These are phyloP conservation scores for Leptosomus discolor DNA, from an alignment of 2,113 vertebrate genomes.

Conservation along the genomic window DNA sequence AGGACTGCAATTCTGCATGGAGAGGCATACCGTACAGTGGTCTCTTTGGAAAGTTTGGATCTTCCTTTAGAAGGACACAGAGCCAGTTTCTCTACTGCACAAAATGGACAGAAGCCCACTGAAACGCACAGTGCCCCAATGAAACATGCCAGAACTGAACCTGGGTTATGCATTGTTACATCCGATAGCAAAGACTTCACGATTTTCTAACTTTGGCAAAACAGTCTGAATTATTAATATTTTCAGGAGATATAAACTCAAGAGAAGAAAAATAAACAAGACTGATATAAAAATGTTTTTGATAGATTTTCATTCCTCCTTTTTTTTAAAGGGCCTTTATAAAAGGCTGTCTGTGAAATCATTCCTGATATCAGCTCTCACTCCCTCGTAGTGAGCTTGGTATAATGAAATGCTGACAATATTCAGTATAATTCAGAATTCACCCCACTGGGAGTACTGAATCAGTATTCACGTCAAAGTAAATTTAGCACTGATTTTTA, in stretches of 20 bases:
- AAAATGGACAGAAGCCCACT: neutral
- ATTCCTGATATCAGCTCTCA: neutral
- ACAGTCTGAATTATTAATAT: neutral
- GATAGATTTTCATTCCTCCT: neutral
- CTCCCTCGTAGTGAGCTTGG: neutral
- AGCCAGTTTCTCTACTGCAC: neutral
- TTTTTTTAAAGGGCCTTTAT: neutral
- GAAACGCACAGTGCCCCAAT: neutral
- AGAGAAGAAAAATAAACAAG: neutral
- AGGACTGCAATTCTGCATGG: neutral
- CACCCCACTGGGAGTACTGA: neutral
- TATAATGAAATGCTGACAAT: conserved; percentile 7
- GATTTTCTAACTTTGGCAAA: neutral
- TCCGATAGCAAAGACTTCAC: neutral
- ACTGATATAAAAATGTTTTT: neutral
- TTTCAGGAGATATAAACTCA: neutral
- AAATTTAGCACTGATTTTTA: conserved; percentile 60
- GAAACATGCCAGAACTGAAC: neutral
- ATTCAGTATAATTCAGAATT: conserved; percentile 29
- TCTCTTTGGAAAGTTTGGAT: neutral
- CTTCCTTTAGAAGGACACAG: neutral
- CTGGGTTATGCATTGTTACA: neutral
- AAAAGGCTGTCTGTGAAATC: neutral
- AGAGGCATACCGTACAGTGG: rapidly evolving
- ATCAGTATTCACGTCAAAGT: conserved; percentile 44